Evolutionary conservation across 2,797 vertebrate species (phyloP).

Genomic region (Oophaga sylvatica): DNA sequence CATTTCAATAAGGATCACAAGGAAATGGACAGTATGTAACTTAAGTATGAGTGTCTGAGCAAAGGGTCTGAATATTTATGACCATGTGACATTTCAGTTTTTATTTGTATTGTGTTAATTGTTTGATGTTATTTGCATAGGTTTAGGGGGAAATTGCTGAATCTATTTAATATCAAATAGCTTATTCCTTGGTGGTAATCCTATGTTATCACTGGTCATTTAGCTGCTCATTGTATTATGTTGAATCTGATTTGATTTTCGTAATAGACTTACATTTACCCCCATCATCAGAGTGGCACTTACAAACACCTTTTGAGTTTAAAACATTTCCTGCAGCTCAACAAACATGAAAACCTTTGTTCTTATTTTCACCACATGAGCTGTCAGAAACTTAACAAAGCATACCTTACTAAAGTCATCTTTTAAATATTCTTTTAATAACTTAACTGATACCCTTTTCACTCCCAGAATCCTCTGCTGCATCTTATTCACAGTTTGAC

Average conservation of each 20-base stretch:
- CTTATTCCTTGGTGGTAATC: neutral
- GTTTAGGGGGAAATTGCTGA: neutral
- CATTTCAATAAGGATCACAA: too few relatives aligned
- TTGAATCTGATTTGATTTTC: conserved; percentile 31
- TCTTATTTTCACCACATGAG: conserved; percentile 51
- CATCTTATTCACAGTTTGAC: conserved; percentile 86
- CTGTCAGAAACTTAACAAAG: conserved; percentile 59
- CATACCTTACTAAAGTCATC: conserved; percentile 40
- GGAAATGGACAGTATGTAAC: too few relatives aligned
- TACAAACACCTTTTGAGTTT: conserved; percentile 54
- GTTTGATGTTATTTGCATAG: neutral
- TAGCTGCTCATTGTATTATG: conserved; percentile 29
- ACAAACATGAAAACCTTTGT: conserved; percentile 64
- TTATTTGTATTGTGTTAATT: neutral
- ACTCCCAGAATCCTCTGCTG: conserved; percentile 84
- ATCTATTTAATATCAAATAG: neutral
- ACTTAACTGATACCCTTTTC: conserved; percentile 69
- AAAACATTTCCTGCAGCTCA: conserved; percentile 49
- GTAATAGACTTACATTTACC: conserved; percentile 25
- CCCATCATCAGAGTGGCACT: conserved; percentile 45
- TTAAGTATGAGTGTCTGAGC: too few relatives aligned
- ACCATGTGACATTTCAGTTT: too few relatives aligned
- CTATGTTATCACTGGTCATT: neutral
- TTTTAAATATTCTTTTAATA: conserved; percentile 65
- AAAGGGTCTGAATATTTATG: too few relatives aligned